A percentile compares a stretch with the other conserved stretches of the same genome.
These are phyloP conservation scores for Pseudomyrmex gracilis DNA, from an alignment of 1,140 invertebrate species.

Conservation along the genomic window DNA sequence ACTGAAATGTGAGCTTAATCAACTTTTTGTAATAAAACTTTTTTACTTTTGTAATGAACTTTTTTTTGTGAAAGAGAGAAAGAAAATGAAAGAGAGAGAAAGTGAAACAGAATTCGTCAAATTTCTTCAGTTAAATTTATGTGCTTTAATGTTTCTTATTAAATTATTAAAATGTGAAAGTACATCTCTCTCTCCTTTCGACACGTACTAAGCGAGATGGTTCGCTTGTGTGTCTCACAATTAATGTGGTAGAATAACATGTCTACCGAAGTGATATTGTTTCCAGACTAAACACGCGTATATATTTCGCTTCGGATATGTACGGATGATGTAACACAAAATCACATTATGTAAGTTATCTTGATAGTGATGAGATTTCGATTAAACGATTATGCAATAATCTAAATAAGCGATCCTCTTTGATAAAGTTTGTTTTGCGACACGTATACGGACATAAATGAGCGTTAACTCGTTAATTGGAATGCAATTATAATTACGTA, in stretches of 20 bases:
- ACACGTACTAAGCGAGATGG: too few species aligned
- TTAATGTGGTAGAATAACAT: not conserved
- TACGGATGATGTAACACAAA: slow-evolving; percentile 2
- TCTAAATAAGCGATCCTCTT: slow-evolving; percentile 26
- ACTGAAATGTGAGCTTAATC: too few species aligned
- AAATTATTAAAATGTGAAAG: not conserved
- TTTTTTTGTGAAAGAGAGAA: too few species aligned
- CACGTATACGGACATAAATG: not conserved
- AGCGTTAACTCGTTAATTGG: slow-evolving; percentile 29
- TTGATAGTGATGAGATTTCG: slow-evolving; percentile 29
- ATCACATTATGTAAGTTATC: slow-evolving; percentile 33
- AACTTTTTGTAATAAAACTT: too few species aligned
- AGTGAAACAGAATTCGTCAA: too few species aligned
- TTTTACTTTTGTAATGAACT: too few species aligned
- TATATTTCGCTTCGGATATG: slow-evolving; percentile 2
- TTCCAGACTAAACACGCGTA: not conserved
- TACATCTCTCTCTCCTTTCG: too few species aligned
- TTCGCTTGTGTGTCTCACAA: not conserved
- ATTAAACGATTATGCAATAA: slow-evolving; percentile 32
- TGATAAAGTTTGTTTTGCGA: not conserved
- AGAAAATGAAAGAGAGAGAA: too few species aligned
- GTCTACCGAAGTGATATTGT: not conserved
- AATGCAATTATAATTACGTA: slow-evolving; percentile 8
- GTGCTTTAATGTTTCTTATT: not conserved
- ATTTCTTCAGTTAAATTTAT: not conserved